These are phyloP conservation scores for Ranitomeya variabilis DNA, from an alignment of 2,113 vertebrate species.

Conservation along the genomic window DNA sequence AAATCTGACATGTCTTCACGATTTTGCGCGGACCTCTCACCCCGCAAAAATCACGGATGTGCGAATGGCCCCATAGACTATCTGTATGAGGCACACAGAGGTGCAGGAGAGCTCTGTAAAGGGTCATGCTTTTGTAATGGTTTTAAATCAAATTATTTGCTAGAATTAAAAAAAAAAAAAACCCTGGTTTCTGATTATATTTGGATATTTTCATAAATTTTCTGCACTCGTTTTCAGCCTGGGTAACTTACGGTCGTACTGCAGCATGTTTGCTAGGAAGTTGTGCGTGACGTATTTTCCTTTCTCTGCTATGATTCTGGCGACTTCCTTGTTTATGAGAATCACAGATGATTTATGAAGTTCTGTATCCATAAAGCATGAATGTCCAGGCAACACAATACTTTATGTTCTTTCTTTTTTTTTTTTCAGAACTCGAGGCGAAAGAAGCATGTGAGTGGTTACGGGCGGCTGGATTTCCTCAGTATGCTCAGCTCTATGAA, in stretches of 20 bases:
- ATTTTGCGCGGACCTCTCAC: too few species aligned
- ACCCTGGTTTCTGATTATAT: too few species aligned
- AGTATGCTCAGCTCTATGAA: constrained; percentile 96
- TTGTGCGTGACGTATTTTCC: not conserved
- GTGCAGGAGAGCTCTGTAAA: too few species aligned
- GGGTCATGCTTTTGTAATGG: too few species aligned
- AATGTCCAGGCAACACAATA: constrained; percentile 5
- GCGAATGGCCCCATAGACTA: too few species aligned
- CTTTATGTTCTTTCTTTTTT: constrained; percentile 62
- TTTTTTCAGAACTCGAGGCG: constrained; percentile 89
- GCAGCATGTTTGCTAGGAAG: not conserved
- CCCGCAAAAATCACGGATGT: too few species aligned
- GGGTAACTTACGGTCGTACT: not conserved
- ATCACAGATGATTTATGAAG: not conserved
- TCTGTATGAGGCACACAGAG: too few species aligned
- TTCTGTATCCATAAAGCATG: constrained; percentile 3
- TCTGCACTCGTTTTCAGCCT: too few species aligned
- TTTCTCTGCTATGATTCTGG: not conserved
- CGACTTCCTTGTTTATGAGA: not conserved
- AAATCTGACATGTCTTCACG: too few species aligned
- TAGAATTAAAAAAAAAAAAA: too few species aligned
- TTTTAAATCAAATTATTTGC: too few species aligned
- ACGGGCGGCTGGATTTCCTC: constrained; percentile 95
- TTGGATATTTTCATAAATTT: not conserved
- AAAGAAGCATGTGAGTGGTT: constrained; percentile 98